These are phyloP conservation scores for Bradypus variegatus DNA, from an alignment of 2,797 vertebrate species.

Conservation along the genomic window DNA sequence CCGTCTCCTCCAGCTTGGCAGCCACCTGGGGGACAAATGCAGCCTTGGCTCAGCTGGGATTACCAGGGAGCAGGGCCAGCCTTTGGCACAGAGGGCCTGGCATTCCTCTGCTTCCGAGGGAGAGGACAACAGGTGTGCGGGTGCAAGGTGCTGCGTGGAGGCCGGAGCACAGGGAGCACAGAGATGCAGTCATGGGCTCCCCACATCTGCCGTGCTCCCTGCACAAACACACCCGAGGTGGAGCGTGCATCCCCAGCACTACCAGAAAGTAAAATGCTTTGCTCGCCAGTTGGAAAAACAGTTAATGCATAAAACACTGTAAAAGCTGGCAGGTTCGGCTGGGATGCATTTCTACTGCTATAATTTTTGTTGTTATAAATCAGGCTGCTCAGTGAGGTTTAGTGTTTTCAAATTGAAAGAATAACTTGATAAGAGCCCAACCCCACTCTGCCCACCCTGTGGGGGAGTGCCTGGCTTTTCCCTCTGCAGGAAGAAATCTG, in stretches of 20 bases:
- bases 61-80: fast-evolving
- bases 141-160: background rate
- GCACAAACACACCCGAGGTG: no score
- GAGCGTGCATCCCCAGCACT: no score
- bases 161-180: background rate
- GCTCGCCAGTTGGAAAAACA: no score
- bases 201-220: no score
- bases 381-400: background rate
- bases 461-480: no score
- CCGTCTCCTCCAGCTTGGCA: conserved; percentile 76
- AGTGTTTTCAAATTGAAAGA: background rate
- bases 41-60: background rate
- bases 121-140: background rate
- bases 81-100: background rate
- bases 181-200: no score
- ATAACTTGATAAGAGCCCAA: background rate
- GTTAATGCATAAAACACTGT: fast-evolving
- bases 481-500: no score
- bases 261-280: no score
- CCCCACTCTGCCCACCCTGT: fast-evolving
- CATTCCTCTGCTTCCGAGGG: background rate
- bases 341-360: no score
- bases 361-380: background rate
- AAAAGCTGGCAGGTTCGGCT: background rate
- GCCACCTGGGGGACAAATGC: conserved; percentile 55